These are phyloP conservation scores for Raja brachyura DNA, from an alignment of 2,113 vertebrate species.

Conservation along the genomic window DNA sequence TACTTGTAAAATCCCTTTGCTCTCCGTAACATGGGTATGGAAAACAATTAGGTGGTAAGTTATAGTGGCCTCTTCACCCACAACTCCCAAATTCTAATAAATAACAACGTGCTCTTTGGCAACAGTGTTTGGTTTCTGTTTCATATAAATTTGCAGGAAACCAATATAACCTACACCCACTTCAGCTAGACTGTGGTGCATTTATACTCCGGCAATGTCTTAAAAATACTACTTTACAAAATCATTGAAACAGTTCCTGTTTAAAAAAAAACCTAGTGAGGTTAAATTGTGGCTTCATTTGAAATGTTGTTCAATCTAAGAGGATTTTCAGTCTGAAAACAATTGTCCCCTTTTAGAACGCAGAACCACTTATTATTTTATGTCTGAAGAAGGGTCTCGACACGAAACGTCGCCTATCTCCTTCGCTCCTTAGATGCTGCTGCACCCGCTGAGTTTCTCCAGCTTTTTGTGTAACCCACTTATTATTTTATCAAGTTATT, in stretches of 20 bases:
- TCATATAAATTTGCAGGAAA: slow-evolving; percentile 32
- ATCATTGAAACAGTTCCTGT: slow-evolving; percentile 1
- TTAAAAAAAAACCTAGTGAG: neutral
- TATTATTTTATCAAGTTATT: too few species aligned
- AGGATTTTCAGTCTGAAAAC: neutral
- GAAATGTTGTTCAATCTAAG: neutral
- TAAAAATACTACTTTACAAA: neutral
- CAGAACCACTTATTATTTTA: neutral
- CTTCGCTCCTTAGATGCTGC: too few species aligned
- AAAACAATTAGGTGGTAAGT: slow-evolving; percentile 46
- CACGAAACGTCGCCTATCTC: too few species aligned
- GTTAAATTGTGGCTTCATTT: neutral
- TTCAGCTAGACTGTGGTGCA: neutral
- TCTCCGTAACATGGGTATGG: slow-evolving; percentile 47
- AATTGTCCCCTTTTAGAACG: neutral
- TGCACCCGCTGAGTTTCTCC: too few species aligned
- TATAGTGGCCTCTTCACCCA: slow-evolving; percentile 53
- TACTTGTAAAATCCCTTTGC: slow-evolving; percentile 48
- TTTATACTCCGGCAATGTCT: neutral
- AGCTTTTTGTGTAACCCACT: too few species aligned
- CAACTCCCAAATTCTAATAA: slow-evolving; percentile 51
- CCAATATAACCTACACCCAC: neutral
- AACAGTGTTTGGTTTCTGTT: slow-evolving; percentile 44
- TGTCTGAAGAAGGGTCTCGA: too few species aligned
- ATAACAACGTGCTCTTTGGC: slow-evolving; percentile 56